Percentiles rank a stretch among this genome's conserved stretches.
Conservation (phyloP, 2,797 vertebrate species). For the Pogonophryne albipinna region DNA sequence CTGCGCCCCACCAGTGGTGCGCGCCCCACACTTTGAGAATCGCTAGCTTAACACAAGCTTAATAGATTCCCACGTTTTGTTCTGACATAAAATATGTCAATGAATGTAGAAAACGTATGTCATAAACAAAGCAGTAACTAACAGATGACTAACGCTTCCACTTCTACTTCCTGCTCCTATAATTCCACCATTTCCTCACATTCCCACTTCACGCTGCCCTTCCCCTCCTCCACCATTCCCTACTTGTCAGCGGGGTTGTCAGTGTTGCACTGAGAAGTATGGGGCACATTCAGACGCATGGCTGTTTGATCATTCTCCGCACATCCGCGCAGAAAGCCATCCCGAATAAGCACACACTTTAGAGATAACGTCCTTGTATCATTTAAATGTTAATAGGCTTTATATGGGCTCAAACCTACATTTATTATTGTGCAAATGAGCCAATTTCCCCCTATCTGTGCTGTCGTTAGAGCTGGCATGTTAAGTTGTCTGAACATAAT, state of each 20-base stretch:
- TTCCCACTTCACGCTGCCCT: neutral
- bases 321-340: constrained; percentile 77
- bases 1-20: no score
- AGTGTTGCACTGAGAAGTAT: constrained; percentile 57
- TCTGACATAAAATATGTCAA: no score
- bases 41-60: no score
- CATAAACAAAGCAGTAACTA: no score
- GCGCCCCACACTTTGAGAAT: no score
- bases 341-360: constrained; percentile 82
- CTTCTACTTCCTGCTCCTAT: neutral
- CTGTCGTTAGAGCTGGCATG: constrained; percentile 81
- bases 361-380: constrained; percentile 82
- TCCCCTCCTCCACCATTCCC: neutral
- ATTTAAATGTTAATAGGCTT: constrained; percentile 86
- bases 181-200: neutral
- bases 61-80: no score
- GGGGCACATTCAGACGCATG: constrained; percentile 49
- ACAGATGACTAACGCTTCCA: no score
- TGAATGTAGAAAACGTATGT: no score
- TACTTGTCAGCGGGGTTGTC: constrained; percentile 64
- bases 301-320: constrained; percentile 79
- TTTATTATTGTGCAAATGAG: constrained; percentile 86
- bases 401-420: constrained; percentile 81
- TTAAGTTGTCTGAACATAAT: constrained; percentile 85
- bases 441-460: constrained; percentile 81